These are phyloP conservation scores for Diaperis boleti DNA, from an alignment of 2,888 invertebrate species.

Conservation along the genomic window DNA sequence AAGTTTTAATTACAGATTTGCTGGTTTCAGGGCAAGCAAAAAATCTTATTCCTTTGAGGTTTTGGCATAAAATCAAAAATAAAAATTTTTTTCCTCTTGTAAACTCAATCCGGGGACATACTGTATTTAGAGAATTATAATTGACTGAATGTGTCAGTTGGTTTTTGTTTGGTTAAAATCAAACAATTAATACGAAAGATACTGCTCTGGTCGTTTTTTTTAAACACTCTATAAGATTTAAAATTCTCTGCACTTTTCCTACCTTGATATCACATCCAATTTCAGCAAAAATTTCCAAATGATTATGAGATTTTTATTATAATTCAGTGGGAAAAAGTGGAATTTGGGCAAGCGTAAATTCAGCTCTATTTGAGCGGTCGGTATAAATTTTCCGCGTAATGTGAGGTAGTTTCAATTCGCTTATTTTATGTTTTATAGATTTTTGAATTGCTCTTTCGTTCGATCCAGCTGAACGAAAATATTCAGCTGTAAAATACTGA, in stretches of 20 bases:
- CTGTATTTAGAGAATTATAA: no score
- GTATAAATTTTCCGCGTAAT: conserved; percentile 21
- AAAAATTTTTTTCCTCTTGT: no score
- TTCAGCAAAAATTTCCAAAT: conserved; percentile 16
- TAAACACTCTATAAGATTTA: no score
- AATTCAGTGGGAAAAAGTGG: conserved; percentile 5
- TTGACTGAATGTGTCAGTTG: no score
- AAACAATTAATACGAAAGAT: no score
- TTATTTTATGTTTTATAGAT: conserved; percentile 30
- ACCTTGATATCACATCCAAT: conserved; percentile 9
- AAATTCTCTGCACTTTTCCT: not conserved
- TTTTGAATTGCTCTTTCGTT: conserved; percentile 27
- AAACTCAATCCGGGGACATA: no score
- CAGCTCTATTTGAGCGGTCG: conserved; percentile 22
- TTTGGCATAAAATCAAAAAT: no score
- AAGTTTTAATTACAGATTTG: no score
- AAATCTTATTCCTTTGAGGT: no score
- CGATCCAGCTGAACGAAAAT: conserved; percentile 6
- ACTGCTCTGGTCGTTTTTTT: no score
- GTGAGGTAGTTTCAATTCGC: conserved; percentile 29
- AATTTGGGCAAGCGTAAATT: conserved; percentile 12
- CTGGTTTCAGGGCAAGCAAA: no score
- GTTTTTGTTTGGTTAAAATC: no score
- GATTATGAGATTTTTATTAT: conserved; percentile 26
- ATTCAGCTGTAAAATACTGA: conserved; percentile 22